Evolutionary conservation across 1,140 invertebrate species (phyloP), one percentile per base, ranked within the genome.

Genomic region (Venustaconcha ellipsiformis): DNA sequence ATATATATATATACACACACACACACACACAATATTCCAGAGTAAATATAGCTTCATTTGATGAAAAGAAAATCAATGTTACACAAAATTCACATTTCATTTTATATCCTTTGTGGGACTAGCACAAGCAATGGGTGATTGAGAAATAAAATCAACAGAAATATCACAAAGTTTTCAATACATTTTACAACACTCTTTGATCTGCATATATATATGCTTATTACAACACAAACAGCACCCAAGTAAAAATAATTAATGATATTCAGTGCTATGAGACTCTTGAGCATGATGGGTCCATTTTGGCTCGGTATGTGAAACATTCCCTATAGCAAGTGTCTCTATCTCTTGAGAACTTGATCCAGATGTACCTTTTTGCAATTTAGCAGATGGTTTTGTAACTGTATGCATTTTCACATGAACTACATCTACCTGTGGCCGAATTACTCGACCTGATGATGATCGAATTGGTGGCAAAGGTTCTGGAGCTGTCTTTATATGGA

Each of bases 251-350:
- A 11, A 48, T 48, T 48, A 48, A 48, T 48, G 37, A 78, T 83
- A 86, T 58, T 86, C 84, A 2, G 84, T 80, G 57, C 83, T 83
- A 14, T 77, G 78, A 68, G 81, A 81, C 65, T 86, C 79, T n/a
- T 82, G 72, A 20, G 70, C 81, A 13, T 75, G 74, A 66, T 79
- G 67, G n/a, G 70, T 77, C 83, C 84, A 84, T 14, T 66, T 60
- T 18, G 76, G 65, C 20, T 80, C 78, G 14, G 76, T 13, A 15
- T 70, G 68, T 26, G 81, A 76, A 5, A 84, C 78, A 57, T 80
- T 79, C 2, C 82, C 84, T 1, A 86, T 76, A 14, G 83, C 84
- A 12, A 86, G 75, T 8, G 82, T 82, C 63, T 83, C 78, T 48
- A 86, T 73, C 76, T 86, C 82, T 20, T 83, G 72, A 60, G 78